phyloP scores from a whole-genome alignment of 2,113 vertebrate genomes.

The Thinocorus orbignyianus region DNA sequence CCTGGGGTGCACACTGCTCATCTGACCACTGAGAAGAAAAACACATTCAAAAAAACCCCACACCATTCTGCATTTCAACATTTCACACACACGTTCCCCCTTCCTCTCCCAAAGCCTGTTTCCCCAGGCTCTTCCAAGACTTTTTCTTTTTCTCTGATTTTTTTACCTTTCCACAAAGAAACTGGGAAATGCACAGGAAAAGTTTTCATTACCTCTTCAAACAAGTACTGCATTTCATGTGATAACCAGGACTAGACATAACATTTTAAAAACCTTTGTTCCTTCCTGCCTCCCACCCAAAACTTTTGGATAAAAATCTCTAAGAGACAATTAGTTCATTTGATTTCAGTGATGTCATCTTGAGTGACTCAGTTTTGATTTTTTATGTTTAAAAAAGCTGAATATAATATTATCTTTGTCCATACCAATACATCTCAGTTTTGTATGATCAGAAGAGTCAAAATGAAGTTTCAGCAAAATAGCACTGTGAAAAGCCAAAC shows the following conservation, averaged over 20 bases:
- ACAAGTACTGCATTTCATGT: not conserved
- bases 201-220: not conserved
- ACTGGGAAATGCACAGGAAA: not conserved
- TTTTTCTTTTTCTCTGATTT: not conserved
- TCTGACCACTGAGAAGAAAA: conserved; percentile 77
- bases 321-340: accelerated
- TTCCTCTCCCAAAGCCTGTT: not conserved
- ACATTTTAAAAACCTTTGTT: not conserved
- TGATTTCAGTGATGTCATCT: not conserved
- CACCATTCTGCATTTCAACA: not conserved
- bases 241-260: not conserved
- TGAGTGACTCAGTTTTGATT: not conserved
- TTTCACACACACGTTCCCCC: not conserved
- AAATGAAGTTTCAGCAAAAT: not conserved
- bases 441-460: not conserved
- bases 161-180: not conserved
- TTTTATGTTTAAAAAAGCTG: not conserved
- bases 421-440: not conserved
- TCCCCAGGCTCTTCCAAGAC: not conserved
- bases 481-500: not conserved
- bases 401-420: not conserved
- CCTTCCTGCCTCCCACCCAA: not conserved
- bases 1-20: conserved; percentile 86
- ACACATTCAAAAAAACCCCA: not conserved
- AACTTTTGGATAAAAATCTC: not conserved